Evolutionary conservation across 2,113 vertebrate species (phyloP).

Genomic region (Erinaceus europaeus): DNA sequence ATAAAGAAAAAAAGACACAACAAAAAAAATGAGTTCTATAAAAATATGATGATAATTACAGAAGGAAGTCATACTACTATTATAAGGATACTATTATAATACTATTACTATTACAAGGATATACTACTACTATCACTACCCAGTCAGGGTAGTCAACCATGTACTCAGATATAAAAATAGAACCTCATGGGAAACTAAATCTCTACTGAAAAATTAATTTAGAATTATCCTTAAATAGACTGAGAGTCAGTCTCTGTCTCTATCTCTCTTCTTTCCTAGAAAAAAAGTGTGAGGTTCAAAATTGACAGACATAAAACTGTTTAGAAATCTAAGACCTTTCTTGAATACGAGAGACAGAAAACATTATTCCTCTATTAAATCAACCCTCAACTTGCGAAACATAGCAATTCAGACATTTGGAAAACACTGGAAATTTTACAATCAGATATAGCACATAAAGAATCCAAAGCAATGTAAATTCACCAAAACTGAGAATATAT

Average conservation of each 20-base stretch:
- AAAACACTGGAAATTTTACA: slow-evolving; percentile 10
- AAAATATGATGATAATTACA: too few species aligned
- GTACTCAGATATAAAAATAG: background rate
- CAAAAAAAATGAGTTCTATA: too few species aligned
- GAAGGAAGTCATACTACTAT: too few species aligned
- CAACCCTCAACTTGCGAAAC: slow-evolving; percentile 7
- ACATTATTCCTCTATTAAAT: slow-evolving; percentile 27
- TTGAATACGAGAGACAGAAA: slow-evolving; percentile 15
- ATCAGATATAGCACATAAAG: background rate
- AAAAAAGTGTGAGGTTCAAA: slow-evolving; percentile 62
- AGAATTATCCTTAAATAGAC: too few species aligned
- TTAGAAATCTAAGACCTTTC: slow-evolving; percentile 27
- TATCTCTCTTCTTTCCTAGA: too few species aligned
- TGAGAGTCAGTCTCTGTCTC: too few species aligned
- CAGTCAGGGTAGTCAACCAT: background rate
- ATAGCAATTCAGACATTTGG: slow-evolving; percentile 20
- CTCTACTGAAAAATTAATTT: background rate
- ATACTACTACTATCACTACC: background rate
- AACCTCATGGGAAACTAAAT: background rate
- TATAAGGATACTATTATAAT: too few species aligned
- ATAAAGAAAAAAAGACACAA: too few species aligned
- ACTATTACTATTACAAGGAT: too few species aligned
- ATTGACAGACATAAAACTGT: slow-evolving; percentile 63
- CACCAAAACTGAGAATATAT: background rate
- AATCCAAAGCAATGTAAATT: slow-evolving; percentile 18